Evolutionary conservation across 2,888 invertebrate species (phyloP), one percentile per base, ranked within the genome.

Genomic region (Azorinus chamasolen): DNA sequence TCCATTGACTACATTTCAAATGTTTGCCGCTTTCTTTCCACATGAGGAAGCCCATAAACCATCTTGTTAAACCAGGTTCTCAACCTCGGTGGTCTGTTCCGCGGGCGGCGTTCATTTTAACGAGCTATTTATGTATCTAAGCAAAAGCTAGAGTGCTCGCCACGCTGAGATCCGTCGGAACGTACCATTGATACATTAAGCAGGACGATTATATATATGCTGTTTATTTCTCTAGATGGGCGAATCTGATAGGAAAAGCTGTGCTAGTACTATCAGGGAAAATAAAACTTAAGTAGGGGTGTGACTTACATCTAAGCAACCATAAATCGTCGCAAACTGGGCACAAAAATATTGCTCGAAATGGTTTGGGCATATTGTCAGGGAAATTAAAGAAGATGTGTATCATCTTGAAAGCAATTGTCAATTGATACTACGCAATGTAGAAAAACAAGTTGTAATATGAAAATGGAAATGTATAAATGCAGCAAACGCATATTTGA

Each of bases 81-180:
- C 79, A 66, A 43, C 79, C 64, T 37, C 50, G 79, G 79, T 80
- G 79, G 79, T 80, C 79, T 59, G 16, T 48, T 55, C 70, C 71
- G 54, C 27, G 61, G 75, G 72, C 69, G 65, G 65, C 79, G 69
- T 64, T 53, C 61, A 65, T 50, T 61, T 80, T 80, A 64, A 80
- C 57, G 72, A 69, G 53, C 53, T 53, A 58, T 80, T 80, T 80
- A 80, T 54, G 79, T 72, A 55, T 59, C 65, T 70, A 51, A 71
- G 69, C 75, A 80, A 72, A 68, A 63, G 46, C 43, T 25, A 48
- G 53, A 70, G 32, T 71, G 59, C 74, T 74, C 79, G 48, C 72
- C 59, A 71, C 57, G 32, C 63, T 50, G 54, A 61, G 63, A 51
- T 48, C 53, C 62, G 58, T 58, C 57, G 43, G 58, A 58, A 48